A percentile compares a stretch with the other conserved stretches of the same genome.
These are phyloP conservation scores for Aplidium turbinatum DNA, from an alignment of 23 tunicate genomes.

Conservation along the genomic window DNA sequence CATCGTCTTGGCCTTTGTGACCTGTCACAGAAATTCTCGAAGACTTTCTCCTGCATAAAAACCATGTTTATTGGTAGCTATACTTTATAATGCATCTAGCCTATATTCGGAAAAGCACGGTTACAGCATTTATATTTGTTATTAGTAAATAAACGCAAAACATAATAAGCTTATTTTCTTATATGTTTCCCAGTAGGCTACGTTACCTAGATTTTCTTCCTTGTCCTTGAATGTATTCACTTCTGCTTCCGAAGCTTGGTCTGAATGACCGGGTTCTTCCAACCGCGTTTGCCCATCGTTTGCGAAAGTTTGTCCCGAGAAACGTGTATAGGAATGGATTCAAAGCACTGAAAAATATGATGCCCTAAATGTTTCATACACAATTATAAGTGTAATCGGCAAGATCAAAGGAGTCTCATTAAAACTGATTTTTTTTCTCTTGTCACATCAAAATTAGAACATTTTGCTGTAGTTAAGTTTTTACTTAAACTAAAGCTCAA, in stretches of 20 bases:
- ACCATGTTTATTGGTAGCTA: background rate
- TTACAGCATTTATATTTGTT: too few species aligned
- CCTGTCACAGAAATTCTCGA: constrained; percentile 63
- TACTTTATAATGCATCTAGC: background rate
- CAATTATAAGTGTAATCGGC: too few species aligned
- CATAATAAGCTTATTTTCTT: background rate
- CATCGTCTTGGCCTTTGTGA: constrained; percentile 36
- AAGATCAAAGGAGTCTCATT: too few species aligned
- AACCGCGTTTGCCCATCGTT: constrained; percentile 67
- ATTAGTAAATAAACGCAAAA: background rate
- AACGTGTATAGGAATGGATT: constrained; percentile 89
- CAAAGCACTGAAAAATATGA: constrained; percentile 70
- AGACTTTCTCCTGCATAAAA: constrained; percentile 59
- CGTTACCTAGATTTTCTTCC: constrained; percentile 42
- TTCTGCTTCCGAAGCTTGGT: constrained; percentile 63
- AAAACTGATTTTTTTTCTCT: too few species aligned
- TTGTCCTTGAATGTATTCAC: constrained; percentile 59
- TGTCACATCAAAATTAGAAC: too few species aligned
- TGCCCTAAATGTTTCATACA: too few species aligned
- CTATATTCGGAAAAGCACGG: too few species aligned
- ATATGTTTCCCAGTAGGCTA: background rate
- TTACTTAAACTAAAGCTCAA: too few species aligned
- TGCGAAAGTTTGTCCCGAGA: constrained; percentile 76
- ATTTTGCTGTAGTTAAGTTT: too few species aligned
- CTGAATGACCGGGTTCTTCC: constrained; percentile 62